Evolutionary conservation across 92 coral and sea anemone species (phyloP).

Genomic region (Siderastrea siderea): DNA sequence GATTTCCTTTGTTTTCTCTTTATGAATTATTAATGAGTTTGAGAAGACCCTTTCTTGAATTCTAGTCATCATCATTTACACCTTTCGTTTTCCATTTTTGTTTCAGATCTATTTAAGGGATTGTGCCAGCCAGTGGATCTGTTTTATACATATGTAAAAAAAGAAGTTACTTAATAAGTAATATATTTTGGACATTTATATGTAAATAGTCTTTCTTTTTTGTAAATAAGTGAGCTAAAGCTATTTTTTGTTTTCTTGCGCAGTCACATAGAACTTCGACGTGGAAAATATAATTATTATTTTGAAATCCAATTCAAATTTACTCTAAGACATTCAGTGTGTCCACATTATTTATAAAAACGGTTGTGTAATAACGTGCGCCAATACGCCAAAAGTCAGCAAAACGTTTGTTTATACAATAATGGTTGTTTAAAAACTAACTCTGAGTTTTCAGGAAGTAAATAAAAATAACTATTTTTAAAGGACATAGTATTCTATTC

Average conservation of each 20-base stretch:
- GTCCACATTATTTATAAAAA: conserved; percentile 14
- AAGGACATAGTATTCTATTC: too few species aligned
- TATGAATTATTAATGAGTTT: too few species aligned
- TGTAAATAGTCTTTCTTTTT: neutral
- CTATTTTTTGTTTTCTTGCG: neutral
- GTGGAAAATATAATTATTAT: neutral
- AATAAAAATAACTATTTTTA: too few species aligned
- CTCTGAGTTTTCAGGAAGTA: too few species aligned
- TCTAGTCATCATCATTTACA: neutral
- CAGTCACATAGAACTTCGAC: neutral
- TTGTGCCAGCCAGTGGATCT: neutral
- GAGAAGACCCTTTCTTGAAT: too few species aligned
- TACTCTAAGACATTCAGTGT: neutral
- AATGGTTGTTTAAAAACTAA: too few species aligned
- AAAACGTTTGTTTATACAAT: neutral
- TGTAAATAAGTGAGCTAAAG: neutral
- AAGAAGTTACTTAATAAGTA: conserved; percentile 9
- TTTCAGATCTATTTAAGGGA: neutral
- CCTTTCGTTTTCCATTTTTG: neutral
- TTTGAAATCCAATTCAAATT: neutral
- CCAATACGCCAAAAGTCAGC: neutral
- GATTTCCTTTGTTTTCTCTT: too few species aligned
- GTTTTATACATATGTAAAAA: neutral
- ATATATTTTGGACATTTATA: conserved; percentile 1
- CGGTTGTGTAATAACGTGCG: neutral